These are phyloP conservation scores for Incurvaria masculella DNA, from an alignment of 2,888 invertebrate species.

Conservation along the genomic window DNA sequence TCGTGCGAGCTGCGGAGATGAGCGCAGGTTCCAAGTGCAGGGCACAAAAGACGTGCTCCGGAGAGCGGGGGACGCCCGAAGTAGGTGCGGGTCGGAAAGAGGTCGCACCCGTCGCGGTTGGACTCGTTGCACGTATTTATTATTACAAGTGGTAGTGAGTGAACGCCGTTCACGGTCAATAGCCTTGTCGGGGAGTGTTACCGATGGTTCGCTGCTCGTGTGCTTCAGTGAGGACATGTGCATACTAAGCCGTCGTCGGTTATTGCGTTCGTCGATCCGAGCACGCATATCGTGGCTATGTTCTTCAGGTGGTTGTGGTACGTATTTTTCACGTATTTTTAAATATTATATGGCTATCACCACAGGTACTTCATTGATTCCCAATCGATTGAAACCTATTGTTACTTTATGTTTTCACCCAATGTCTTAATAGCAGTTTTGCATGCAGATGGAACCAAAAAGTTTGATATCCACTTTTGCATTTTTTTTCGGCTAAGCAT, in stretches of 20 bases:
- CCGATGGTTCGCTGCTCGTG: constrained; percentile 35
- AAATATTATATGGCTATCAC: background rate
- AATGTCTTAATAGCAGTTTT: too few species aligned
- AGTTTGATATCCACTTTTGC: too few species aligned
- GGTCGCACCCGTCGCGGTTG: too few species aligned
- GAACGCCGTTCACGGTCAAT: background rate
- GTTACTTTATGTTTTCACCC: too few species aligned
- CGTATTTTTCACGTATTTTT: background rate
- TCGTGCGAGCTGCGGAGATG: background rate
- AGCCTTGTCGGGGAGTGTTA: constrained; percentile 19
- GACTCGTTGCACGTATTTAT: background rate
- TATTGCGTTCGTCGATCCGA: constrained; percentile 42
- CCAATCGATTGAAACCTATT: constrained; percentile 3
- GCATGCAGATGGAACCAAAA: too few species aligned
- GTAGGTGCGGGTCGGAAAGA: too few species aligned
- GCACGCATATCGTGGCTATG: constrained; percentile 37
- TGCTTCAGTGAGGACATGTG: constrained; percentile 50
- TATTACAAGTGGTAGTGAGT: background rate
- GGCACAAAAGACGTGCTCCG: too few species aligned
- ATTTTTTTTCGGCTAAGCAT: too few species aligned
- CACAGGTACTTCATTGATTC: constrained; percentile 7
- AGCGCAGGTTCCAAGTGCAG: background rate
- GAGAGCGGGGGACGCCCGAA: too few species aligned
- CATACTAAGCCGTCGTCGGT: constrained; percentile 44
- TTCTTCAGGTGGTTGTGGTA: constrained; percentile 31